These are phyloP conservation scores for Andrena cerasifolii DNA, from an alignment of 1,140 invertebrate genomes.

Conservation along the genomic window DNA sequence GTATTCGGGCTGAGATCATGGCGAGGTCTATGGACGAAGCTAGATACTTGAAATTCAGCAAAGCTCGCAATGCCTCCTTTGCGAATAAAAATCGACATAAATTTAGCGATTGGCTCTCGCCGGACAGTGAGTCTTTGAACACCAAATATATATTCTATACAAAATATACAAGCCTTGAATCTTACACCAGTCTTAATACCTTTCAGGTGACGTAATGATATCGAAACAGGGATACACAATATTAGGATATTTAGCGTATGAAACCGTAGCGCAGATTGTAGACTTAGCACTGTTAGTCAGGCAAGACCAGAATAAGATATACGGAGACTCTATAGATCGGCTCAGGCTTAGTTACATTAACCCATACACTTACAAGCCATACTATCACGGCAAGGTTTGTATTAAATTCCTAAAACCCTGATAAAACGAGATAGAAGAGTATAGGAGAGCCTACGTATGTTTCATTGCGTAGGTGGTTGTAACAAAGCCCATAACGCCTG, in stretches of 20 bases:
- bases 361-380: conserved; percentile 79
- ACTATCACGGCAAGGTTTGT: conserved; percentile 76
- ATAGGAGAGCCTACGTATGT: conserved; percentile 15
- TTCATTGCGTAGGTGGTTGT: conserved; percentile 68
- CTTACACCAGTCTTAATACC: conserved; percentile 22
- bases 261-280: conserved; percentile 87
- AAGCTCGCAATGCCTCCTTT: conserved; percentile 83
- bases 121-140: conserved; percentile 67
- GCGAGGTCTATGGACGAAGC: conserved; percentile 76
- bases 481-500: conserved; percentile 81
- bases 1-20: conserved; percentile 77
- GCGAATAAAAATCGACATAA: conserved; percentile 81
- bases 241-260: conserved; percentile 86
- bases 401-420: conserved; percentile 15
- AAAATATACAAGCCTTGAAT: conserved; percentile 5
- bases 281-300: conserved; percentile 86
- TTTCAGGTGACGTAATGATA: conserved; percentile 81
- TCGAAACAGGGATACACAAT: conserved; percentile 83
- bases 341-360: conserved; percentile 78
- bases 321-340: conserved; percentile 82
- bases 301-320: conserved; percentile 82
- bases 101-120: conserved; percentile 83
- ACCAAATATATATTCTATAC: conserved; percentile 14
- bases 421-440: background rate
- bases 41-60: conserved; percentile 80